Evolutionary conservation across 2,797 vertebrate genomes (phyloP).

Genomic region (Notolabrus celidotus): DNA sequence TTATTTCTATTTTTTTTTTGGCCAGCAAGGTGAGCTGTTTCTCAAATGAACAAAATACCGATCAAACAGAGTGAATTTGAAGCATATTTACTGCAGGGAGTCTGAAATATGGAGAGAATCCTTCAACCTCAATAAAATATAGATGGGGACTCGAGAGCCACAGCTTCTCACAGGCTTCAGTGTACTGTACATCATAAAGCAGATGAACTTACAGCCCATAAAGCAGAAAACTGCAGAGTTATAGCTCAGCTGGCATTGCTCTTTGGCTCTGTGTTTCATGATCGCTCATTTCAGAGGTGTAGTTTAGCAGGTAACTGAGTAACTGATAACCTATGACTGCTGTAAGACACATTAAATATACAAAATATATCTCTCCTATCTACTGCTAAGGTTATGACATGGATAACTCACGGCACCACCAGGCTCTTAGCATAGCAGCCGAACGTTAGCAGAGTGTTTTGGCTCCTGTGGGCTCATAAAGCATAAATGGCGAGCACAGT

Average conservation of each 20-base stretch:
- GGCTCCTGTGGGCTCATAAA: constrained; percentile 72
- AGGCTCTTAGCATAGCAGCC: constrained; percentile 58
- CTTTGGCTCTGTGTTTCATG: constrained; percentile 46
- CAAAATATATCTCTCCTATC: constrained; percentile 46
- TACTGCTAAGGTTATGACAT: constrained; percentile 20
- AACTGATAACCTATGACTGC: constrained; percentile 68
- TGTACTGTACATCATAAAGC: constrained; percentile 49
- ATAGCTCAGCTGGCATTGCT: constrained; percentile 29
- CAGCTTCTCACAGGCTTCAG: constrained; percentile 24
- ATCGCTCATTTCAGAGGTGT: constrained; percentile 59
- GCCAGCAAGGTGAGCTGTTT: constrained; percentile 1
- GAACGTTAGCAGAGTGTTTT: constrained; percentile 69
- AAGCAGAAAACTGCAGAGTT: constrained; percentile 61
- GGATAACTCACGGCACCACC: constrained; percentile 46
- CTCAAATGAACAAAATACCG: background rate
- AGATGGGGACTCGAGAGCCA: constrained; percentile 23
- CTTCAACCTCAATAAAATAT: constrained; percentile 13
- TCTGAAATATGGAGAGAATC: constrained; percentile 11
- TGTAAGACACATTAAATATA: constrained; percentile 35
- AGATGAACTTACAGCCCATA: constrained; percentile 59
- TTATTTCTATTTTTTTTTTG: background rate
- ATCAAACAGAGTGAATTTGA: constrained; percentile 14
- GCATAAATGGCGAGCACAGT: constrained; percentile 68
- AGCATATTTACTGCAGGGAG: constrained; percentile 9
- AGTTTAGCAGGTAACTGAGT: constrained; percentile 71